Base-by-base conservation (phyloP, 2,888 invertebrate species). In the Drosophila kokeensis region DNA sequence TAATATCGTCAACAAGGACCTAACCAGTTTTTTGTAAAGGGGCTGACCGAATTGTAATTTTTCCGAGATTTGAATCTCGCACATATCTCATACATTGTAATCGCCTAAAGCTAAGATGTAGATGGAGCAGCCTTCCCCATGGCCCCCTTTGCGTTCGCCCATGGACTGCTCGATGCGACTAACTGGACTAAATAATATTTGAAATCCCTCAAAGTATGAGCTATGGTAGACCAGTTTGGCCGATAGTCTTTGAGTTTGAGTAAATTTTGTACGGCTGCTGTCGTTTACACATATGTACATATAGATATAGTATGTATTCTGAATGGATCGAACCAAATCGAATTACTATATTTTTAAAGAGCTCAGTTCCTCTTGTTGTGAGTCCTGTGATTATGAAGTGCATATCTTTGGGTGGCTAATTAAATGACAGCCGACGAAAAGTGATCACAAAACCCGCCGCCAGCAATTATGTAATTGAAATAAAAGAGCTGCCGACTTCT, bases 391-490 rank as follows among this genome's bases (percentile, higher is more conserved):
- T 53, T 73, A 32, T 27, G 40, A 50, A 59, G 57, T 76, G 68
- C 77, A 69, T 50, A 77, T 65, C 61, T 50, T 67, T 67, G 62
- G 61, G 36, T 65, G 62, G 59, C 76, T 77, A 79, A 77, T 79
- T 79, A 81, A 79, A 77, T 73, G 67, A 50, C 48, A 38, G 58
- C 45, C 50, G 18, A 45, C 49, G 48, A 48, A 59, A 68, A 50
- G 48, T 58, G 60, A 53, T 45, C 36, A 15, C 52, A 42, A 32
- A 42, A 40, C 27, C 11, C 40, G 24, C 32, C 49, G 60, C 18
- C 53, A 45, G 30, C 68, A 52, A 53, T 76, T 73, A 81, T 73
- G 73, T 79, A 81, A 78, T 81, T 81, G 70, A 80, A 80, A 81
- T 71, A 71, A 80, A 81, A 66, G 50, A 74, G 58, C 54, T 77